Percentiles rank a stretch among this genome's conserved stretches.
These are phyloP conservation scores for Laterallus jamaicensis DNA, from an alignment of 2,113 vertebrate genomes.

Conservation along the genomic window DNA sequence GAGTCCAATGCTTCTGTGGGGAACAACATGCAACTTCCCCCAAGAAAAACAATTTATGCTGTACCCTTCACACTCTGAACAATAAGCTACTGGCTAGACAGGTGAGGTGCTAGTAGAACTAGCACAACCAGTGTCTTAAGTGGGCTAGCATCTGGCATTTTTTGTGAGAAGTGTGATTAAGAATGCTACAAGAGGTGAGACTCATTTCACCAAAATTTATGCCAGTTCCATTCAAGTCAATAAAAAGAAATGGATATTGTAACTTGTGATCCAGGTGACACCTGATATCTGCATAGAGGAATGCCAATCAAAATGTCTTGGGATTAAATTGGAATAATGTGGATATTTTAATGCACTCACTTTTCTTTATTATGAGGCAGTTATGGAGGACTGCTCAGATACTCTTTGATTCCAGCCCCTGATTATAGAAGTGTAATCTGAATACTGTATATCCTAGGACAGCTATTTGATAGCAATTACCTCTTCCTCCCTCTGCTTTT, in stretches of 20 bases:
- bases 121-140: not conserved
- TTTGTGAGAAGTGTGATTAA: not conserved
- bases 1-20: not conserved
- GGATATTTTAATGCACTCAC: not conserved
- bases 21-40: not conserved
- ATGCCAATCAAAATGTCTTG: not conserved
- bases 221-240: not conserved
- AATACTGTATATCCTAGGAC: not conserved
- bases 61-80: not conserved
- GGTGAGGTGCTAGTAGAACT: not conserved
- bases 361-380: not conserved
- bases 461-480: not conserved
- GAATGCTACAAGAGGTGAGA: not conserved
- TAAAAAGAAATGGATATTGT: not conserved
- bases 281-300: not conserved
- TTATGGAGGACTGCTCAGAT: not conserved
- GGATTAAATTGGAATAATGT: not conserved
- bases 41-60: not conserved
- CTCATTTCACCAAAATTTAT: not conserved
- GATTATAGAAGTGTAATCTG: not conserved
- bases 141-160: not conserved
- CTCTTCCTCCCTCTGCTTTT: not conserved
- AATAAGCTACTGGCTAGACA: not conserved
- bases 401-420: not conserved
- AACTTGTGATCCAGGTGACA: not conserved